Evolutionary conservation across 2,113 vertebrate genomes (phyloP).

Genomic region (Cavia aperea): DNA sequence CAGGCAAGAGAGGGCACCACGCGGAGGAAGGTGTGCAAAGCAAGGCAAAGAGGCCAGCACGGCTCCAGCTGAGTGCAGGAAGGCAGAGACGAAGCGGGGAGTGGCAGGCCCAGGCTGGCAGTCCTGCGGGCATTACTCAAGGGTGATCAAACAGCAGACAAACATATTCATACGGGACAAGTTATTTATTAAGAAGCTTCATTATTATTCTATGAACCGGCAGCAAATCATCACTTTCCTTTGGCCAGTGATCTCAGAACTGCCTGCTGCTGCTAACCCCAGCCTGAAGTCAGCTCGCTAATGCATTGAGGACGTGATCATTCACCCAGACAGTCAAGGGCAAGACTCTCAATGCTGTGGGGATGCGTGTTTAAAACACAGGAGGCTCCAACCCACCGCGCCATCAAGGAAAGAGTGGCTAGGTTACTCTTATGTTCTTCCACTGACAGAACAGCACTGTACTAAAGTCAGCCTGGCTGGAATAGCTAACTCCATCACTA

Average conservation of each 20-base stretch:
- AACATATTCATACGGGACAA: background rate
- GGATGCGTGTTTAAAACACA: background rate
- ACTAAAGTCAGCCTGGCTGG: background rate
- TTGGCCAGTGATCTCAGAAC: conserved; percentile 30
- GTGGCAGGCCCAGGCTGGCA: background rate
- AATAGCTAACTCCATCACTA: too few species aligned
- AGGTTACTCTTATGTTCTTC: background rate
- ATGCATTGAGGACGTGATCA: conserved; percentile 44
- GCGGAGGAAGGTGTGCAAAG: background rate
- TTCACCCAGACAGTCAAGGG: conserved; percentile 14
- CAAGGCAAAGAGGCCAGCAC: background rate
- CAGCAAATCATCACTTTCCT: background rate
- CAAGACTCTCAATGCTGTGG: conserved; percentile 37
- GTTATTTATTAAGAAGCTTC: conserved; percentile 27
- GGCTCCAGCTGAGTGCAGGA: background rate
- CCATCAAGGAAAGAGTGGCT: conserved; percentile 53
- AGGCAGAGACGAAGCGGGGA: background rate
- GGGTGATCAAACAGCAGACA: conserved; percentile 36
- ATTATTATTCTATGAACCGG: conserved; percentile 28
- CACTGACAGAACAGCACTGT: conserved; percentile 6
- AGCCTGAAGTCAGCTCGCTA: conserved; percentile 24
- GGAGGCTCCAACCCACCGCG: conserved; percentile 29
- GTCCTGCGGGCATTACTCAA: background rate
- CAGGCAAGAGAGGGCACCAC: background rate
- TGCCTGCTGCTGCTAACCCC: conserved; percentile 15